phyloP scores from a whole-genome alignment of 2,113 vertebrate genomes.

The Archocentrus centrarchus region DNA sequence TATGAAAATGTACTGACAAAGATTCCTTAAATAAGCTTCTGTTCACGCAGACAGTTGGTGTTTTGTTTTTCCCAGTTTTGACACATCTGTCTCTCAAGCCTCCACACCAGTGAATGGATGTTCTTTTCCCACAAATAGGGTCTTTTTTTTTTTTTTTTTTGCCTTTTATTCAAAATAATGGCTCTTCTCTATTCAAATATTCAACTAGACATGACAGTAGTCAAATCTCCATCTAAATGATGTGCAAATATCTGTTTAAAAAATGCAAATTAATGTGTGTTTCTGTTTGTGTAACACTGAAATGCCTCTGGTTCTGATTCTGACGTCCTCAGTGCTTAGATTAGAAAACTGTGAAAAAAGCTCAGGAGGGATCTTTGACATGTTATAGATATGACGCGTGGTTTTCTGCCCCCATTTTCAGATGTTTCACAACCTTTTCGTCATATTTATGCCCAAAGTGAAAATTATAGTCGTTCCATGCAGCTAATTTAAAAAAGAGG shows the following conservation, averaged over 20 bases:
- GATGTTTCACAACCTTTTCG: background rate
- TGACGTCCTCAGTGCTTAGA: background rate
- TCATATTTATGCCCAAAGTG: background rate
- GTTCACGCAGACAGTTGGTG: background rate
- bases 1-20: background rate
- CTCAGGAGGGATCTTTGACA: background rate
- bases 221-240: background rate
- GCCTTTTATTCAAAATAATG: background rate
- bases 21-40: conserved; percentile 6
- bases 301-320: background rate
- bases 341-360: background rate
- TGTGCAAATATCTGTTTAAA: background rate
- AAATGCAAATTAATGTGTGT: background rate
- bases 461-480: background rate
- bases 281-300: background rate
- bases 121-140: conserved; percentile 12
- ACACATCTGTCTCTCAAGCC: background rate
- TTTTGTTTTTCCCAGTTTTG: background rate
- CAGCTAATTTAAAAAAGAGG: background rate
- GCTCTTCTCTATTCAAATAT: background rate
- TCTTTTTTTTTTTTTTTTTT: accelerated
- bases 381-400: too few relatives aligned
- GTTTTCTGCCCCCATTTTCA: background rate
- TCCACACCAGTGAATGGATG: background rate
- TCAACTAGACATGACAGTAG: background rate